phyloP scores from a whole-genome alignment of 2,113 vertebrate species.

The Ascaphus truei region DNA sequence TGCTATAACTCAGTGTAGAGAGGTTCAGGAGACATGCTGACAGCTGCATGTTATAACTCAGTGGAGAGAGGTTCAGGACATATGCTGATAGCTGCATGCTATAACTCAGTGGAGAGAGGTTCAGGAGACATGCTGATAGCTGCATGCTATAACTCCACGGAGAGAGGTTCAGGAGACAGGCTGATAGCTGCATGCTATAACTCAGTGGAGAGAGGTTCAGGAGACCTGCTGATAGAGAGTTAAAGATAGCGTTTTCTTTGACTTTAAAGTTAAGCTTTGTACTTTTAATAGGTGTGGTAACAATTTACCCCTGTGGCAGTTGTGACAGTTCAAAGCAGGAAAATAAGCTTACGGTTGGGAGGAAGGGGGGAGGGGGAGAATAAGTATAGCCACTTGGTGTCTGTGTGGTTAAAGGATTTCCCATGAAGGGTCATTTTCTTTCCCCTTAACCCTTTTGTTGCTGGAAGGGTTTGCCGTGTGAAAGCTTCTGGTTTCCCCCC shows the following conservation, averaged over 20 bases:
- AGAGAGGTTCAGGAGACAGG: neutral
- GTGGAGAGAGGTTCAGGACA: too few species aligned
- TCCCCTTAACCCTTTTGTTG: slow-evolving; percentile 22
- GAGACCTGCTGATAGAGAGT: neutral
- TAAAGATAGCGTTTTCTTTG: neutral
- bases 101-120: too few species aligned
- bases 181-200: slow-evolving; percentile 50
- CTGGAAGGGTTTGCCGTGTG: neutral
- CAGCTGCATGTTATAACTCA: too few species aligned
- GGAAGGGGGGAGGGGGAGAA: neutral
- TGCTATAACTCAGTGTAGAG: too few species aligned
- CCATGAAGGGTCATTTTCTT: neutral
- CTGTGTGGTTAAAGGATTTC: neutral
- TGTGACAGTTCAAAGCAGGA: slow-evolving; percentile 17
- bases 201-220: slow-evolving; percentile 49
- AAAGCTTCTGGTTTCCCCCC: neutral
- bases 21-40: too few species aligned
- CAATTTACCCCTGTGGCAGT: slow-evolving; percentile 11
- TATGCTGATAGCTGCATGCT: too few species aligned
- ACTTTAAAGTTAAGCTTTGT: slow-evolving; percentile 18
- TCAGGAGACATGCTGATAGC: too few species aligned
- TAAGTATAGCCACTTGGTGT: neutral
- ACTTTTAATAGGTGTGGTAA: slow-evolving; percentile 32
- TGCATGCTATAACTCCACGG: too few species aligned
- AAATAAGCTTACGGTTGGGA: slow-evolving; percentile 13